These are phyloP conservation scores for Heliconius eleuchia DNA, from an alignment of 1,140 invertebrate genomes.

Conservation along the genomic window DNA sequence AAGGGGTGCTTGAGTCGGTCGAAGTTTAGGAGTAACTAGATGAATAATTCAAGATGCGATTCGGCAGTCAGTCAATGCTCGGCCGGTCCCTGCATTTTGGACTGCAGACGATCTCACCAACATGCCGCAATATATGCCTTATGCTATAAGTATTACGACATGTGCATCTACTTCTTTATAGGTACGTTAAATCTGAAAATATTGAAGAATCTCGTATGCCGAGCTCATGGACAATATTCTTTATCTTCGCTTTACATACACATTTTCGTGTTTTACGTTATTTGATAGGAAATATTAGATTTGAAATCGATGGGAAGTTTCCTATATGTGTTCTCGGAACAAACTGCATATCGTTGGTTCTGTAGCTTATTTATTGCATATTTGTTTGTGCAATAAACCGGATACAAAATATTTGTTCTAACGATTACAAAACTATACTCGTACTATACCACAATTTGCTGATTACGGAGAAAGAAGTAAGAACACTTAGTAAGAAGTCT, in stretches of 20 bases:
- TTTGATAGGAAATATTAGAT: conserved; percentile 41
- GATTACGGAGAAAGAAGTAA: no score
- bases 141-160: conserved; percentile 20
- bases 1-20: conserved; percentile 46
- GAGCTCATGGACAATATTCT: conserved; percentile 54
- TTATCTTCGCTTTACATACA: conserved; percentile 48
- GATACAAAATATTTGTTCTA: not conserved
- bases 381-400: not conserved
- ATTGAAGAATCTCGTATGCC: conserved; percentile 56
- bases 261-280: conserved; percentile 45
- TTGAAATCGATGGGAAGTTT: conserved; percentile 27
- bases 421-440: not conserved
- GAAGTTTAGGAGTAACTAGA: conserved; percentile 59
- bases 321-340: conserved; percentile 13
- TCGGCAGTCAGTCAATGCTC: conserved; percentile 64
- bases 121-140: conserved; percentile 22
- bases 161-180: conserved; percentile 31
- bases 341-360: conserved; percentile 5
- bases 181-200: conserved; percentile 64
- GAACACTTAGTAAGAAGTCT: no score
- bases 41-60: conserved; percentile 73
- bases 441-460: no score
- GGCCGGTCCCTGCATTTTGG: conserved; percentile 57
- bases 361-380: conserved; percentile 7
- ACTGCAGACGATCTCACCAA: conserved; percentile 23